Base-by-base conservation (phyloP, 2,888 invertebrate species). In the Chrysomela aeneicollis region DNA sequence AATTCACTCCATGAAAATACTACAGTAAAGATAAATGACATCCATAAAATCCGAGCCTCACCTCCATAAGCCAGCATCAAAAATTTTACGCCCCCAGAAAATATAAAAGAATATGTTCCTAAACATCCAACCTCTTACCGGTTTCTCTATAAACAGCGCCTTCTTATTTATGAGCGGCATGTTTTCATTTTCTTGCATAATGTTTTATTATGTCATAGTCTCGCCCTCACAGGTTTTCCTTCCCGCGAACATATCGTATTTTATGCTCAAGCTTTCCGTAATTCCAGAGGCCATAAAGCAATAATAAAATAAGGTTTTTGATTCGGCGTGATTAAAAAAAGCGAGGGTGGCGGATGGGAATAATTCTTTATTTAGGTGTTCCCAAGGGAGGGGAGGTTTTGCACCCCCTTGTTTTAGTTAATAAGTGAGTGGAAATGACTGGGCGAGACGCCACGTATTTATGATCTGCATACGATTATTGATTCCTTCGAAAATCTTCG, bases 281-380 rank as follows among this genome's bases (percentile, higher is more conserved):
- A 78, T 78, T 77, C 71, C 72, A 54, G 60, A 73, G 71, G 74
- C 75, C 76, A 73, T 78, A 78, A 78, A 78, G 77, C 78, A 78
- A 78, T 78, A 78, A 78, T 77, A 78, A 76, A 77, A 74, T 76
- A 77, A 77, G 78, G 77, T 78, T 79, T 80, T 79, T 80, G 80
- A 81, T 81, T 81, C 76, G 79, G 78, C 77, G 78, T 82, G 81
- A 82, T 82, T 82, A 82, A 82, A 82, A 82, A 82, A 78, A 76
- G 75, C 74, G 75, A 71, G 76, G 74, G 76, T 74, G 76, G 73
- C 69, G 75, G 73, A 75, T 76, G 76, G 79, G 77, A 72, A 79
- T 81, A 81, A 82, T 82, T 81, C 80, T 80, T 81, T 78, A 80
- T 79, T 79, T 76, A 70, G 71, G 68, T 53, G 61, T 71, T 78